Evolutionary conservation across 2,113 vertebrate species (phyloP).

Genomic region (Anoura caudifer): DNA sequence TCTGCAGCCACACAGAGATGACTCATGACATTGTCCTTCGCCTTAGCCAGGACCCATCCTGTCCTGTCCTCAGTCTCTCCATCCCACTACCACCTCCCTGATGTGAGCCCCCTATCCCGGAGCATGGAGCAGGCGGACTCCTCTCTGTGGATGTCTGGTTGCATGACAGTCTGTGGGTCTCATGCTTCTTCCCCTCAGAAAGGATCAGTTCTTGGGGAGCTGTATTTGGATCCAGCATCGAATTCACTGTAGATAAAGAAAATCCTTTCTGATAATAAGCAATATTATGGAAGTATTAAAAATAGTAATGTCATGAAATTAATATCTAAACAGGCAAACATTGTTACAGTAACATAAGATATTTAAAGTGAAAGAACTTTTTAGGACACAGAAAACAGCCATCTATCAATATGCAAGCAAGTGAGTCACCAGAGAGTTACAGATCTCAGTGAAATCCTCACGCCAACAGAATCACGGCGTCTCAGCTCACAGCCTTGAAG

Average conservation of each 20-base stretch:
- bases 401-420: not conserved
- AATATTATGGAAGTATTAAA: no score
- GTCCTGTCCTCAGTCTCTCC: not conserved
- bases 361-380: not conserved
- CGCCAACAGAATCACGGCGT: not conserved
- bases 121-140: rapidly evolving
- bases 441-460: not conserved
- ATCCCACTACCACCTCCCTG: not conserved
- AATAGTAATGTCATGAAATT: not conserved
- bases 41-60: not conserved
- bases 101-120: not conserved
- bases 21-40: not conserved
- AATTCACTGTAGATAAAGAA: conserved; percentile 39
- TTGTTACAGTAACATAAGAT: not conserved
- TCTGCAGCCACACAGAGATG: not conserved
- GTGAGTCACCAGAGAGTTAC: not conserved
- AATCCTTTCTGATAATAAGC: not conserved
- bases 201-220: not conserved
- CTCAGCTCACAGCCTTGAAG: not conserved
- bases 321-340: not conserved
- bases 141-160: not conserved
- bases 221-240: not conserved
- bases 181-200: not conserved
- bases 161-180: not conserved
- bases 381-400: not conserved